These are phyloP conservation scores for Zapornia atra DNA, from an alignment of 2,113 vertebrate genomes.

Conservation along the genomic window DNA sequence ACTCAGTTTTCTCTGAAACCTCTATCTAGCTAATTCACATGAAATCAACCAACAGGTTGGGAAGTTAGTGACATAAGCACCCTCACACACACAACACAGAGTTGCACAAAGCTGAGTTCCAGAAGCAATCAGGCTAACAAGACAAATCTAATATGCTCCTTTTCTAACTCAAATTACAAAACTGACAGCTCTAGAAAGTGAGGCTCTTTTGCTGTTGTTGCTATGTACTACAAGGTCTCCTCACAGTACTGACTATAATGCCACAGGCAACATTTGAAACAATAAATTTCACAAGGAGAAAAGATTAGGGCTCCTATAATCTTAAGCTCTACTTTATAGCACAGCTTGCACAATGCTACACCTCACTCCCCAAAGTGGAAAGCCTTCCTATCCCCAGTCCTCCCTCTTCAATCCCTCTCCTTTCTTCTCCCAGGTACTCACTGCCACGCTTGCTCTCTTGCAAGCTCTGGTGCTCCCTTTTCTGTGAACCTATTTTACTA, in stretches of 20 bases:
- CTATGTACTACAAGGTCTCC: neutral
- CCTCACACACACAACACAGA: rapidly evolving
- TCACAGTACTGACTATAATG: neutral
- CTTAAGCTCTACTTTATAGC: neutral
- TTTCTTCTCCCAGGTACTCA: neutral
- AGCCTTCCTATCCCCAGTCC: neutral
- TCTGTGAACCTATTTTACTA: neutral
- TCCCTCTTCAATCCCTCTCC: neutral
- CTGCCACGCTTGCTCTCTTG: neutral
- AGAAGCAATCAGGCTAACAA: neutral
- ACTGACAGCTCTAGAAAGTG: neutral
- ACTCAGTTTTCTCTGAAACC: neutral
- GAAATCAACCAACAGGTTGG: neutral
- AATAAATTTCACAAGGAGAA: neutral
- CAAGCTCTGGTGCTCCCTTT: neutral
- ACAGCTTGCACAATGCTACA: neutral
- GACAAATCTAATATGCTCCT: neutral
- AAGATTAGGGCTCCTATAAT: neutral
- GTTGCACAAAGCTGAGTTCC: neutral
- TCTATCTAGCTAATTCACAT: neutral
- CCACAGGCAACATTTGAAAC: neutral
- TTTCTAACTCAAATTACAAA: neutral
- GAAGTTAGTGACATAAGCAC: neutral
- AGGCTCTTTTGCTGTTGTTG: neutral
- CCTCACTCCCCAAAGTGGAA: neutral